Evolutionary conservation across 2,113 vertebrate species (phyloP).

Genomic region (Galeopterus variegatus): DNA sequence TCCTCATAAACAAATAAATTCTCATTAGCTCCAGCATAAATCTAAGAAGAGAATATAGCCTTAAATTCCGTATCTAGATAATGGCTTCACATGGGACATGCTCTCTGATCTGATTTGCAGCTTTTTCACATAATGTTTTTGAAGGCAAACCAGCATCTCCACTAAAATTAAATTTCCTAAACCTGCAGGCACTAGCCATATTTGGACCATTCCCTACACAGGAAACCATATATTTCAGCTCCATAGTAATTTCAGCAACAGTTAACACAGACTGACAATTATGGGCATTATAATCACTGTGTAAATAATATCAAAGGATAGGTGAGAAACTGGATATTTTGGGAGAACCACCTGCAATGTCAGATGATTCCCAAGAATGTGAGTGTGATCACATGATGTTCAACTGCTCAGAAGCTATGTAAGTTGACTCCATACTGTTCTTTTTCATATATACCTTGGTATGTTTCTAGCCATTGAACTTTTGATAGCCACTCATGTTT

Average conservation of each 20-base stretch:
- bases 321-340: conserved; percentile 87
- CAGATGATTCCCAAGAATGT: conserved; percentile 79
- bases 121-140: not conserved
- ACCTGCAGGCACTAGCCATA: not conserved
- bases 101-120: not conserved
- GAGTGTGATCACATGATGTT: conserved; percentile 65
- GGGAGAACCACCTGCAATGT: conserved; percentile 76
- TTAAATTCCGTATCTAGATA: not conserved
- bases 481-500: conserved; percentile 64
- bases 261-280: conserved; percentile 84
- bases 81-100: not conserved
- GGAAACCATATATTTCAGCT: conserved; percentile 57
- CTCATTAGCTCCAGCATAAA: not conserved
- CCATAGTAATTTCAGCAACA: conserved; percentile 75
- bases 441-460: conserved; percentile 44
- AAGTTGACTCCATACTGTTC: conserved; percentile 62
- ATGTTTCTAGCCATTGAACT: conserved; percentile 45
- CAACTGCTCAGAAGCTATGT: conserved; percentile 64
- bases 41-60: not conserved
- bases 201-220: not conserved
- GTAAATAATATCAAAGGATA: conserved; percentile 85
- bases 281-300: conserved; percentile 80
- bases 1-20: not conserved
- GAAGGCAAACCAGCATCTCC: conserved; percentile 17
- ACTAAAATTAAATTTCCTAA: conserved; percentile 37